phyloP scores from a whole-genome alignment of 2,797 vertebrate genomes.

The Labeo calbasu region DNA sequence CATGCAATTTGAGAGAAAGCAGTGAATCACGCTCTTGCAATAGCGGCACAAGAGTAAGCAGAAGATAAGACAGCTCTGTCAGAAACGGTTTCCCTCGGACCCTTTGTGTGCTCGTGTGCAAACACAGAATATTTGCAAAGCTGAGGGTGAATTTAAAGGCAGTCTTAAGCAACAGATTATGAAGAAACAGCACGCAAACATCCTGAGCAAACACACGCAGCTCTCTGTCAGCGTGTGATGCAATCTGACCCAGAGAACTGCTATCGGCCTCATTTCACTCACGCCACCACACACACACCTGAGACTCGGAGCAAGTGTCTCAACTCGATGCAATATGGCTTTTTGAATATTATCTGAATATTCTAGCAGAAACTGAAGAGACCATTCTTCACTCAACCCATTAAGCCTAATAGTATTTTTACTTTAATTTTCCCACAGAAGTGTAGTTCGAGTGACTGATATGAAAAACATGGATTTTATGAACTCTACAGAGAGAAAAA shows the following conservation, averaged over 20 bases:
- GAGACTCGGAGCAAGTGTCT: background rate
- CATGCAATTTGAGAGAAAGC: conserved; percentile 9
- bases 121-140: conserved; percentile 18
- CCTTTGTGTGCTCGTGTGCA: background rate
- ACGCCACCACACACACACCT: background rate
- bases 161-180: conserved; percentile 6
- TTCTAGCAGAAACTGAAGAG: too few species aligned
- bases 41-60: background rate
- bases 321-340: too few species aligned
- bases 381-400: background rate
- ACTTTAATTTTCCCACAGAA: background rate
- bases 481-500: background rate
- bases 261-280: background rate
- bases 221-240: conserved; percentile 1
- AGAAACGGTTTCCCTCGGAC: background rate
- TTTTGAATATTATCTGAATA: too few species aligned
- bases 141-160: background rate
- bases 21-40: background rate
- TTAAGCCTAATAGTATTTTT: background rate
- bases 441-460: background rate
- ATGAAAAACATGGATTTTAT: background rate
- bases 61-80: conserved; percentile 14
- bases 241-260: background rate
- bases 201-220: background rate
- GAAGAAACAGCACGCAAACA: background rate